phyloP scores from a whole-genome alignment of 2,888 invertebrate species.

The Podabrus alpinus region DNA sequence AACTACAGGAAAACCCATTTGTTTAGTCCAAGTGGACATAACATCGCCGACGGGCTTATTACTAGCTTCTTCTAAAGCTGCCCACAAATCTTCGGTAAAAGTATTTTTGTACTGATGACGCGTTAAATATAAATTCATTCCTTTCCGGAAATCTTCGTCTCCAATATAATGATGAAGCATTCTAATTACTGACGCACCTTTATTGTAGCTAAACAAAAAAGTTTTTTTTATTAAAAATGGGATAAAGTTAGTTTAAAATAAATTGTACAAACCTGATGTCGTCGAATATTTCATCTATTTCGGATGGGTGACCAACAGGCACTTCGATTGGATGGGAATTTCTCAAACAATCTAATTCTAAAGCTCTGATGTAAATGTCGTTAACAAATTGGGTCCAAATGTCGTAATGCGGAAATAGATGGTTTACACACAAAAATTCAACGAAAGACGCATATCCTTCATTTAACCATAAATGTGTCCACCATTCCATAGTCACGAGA shows the following conservation, averaged over 20 bases:
- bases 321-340: conserved; percentile 96
- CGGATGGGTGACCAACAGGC: conserved; percentile 89
- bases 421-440: conserved; percentile 90
- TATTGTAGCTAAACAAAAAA: conserved; percentile 73
- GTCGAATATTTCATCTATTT: conserved; percentile 97
- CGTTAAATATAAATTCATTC: conserved; percentile 87
- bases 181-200: conserved; percentile 91
- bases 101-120: conserved; percentile 89
- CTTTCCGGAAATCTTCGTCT: conserved; percentile 87
- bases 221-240: background rate
- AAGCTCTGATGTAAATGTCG: conserved; percentile 82
- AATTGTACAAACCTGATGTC: conserved; percentile 63
- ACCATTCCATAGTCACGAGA: conserved; percentile 97
- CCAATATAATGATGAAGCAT: conserved; percentile 94
- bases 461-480: conserved; percentile 95
- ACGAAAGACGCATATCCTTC: conserved; percentile 89
- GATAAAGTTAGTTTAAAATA: background rate
- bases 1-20: conserved; percentile 84
- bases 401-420: conserved; percentile 91
- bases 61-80: conserved; percentile 82
- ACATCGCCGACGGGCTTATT: conserved; percentile 86
- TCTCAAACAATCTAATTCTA: conserved; percentile 84
- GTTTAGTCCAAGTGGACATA: conserved; percentile 96
- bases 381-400: conserved; percentile 97
- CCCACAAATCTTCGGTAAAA: conserved; percentile 91